Percentiles rank a stretch among this genome's conserved stretches.
Evolutionary conservation across 2,888 invertebrate species (phyloP).

Genomic region (Brenthis daphne): DNA sequence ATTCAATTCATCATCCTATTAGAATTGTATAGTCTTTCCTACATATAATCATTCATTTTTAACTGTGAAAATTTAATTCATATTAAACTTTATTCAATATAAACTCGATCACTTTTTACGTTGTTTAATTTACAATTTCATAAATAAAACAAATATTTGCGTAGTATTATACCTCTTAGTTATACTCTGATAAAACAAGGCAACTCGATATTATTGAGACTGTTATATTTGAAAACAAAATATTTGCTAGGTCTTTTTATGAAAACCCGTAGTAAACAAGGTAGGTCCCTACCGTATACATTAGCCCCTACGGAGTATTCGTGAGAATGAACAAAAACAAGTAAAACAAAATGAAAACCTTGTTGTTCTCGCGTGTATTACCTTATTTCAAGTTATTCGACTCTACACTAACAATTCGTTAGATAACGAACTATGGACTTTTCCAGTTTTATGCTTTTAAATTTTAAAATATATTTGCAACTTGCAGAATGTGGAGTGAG

Average conservation of each 20-base stretch:
- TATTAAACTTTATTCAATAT: too few relatives aligned
- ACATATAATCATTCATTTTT: too few relatives aligned
- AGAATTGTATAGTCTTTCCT: too few relatives aligned
- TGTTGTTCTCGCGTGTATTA: slow-evolving; percentile 26
- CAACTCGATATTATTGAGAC: slow-evolving; percentile 14
- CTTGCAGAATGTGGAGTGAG: slow-evolving; percentile 29
- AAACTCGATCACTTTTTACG: too few relatives aligned
- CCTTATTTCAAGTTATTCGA: slow-evolving; percentile 21
- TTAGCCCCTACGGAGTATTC: slow-evolving; percentile 26
- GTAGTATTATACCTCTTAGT: neutral
- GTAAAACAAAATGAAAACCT: slow-evolving; percentile 29
- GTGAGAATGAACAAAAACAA: slow-evolving; percentile 32
- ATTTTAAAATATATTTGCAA: slow-evolving; percentile 27
- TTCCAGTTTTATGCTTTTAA: slow-evolving; percentile 18
- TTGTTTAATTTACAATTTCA: neutral
- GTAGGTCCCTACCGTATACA: slow-evolving; percentile 23
- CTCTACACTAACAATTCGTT: slow-evolving; percentile 14
- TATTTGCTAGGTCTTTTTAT: slow-evolving; percentile 26
- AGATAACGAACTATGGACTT: slow-evolving; percentile 16
- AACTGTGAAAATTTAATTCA: too few relatives aligned
- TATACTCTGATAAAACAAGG: neutral
- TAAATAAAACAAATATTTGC: neutral
- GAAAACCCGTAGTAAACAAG: slow-evolving; percentile 27
- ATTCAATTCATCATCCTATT: too few relatives aligned
- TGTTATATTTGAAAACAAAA: slow-evolving; percentile 29